phyloP scores from a whole-genome alignment of 2,113 vertebrate species.

The Bos taurus region DNA sequence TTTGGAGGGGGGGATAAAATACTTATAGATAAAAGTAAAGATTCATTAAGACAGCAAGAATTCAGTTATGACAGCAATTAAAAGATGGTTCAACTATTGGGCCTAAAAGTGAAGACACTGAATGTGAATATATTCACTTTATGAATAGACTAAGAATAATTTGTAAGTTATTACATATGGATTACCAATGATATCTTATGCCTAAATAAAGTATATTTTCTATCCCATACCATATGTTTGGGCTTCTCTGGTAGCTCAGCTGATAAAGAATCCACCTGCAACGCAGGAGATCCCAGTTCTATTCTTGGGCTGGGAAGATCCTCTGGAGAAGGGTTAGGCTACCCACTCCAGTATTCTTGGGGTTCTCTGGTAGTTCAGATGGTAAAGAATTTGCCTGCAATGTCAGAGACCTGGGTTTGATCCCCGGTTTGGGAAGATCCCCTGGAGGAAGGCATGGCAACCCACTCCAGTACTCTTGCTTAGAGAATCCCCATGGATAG shows the following conservation, averaged over 20 bases:
- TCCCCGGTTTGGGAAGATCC: not conserved
- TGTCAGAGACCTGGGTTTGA: not conserved
- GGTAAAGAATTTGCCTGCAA: not conserved
- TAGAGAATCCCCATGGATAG: not conserved
- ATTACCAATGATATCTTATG: not conserved
- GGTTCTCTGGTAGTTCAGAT: not conserved
- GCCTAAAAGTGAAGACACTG: not conserved
- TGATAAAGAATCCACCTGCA: not conserved
- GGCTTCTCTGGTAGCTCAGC: not conserved
- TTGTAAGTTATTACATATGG: not conserved
- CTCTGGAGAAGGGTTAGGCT: not conserved
- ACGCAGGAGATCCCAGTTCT: not conserved
- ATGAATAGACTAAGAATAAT: not conserved
- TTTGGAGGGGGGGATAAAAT: not conserved
- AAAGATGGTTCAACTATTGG: not conserved
- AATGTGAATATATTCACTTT: not conserved
- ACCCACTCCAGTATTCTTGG: not conserved
- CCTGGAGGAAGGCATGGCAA: not conserved
- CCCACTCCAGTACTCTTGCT: not conserved
- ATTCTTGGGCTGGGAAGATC: not conserved
- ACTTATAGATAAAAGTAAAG: not conserved
- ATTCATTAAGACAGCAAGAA: not conserved
- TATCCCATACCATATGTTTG: not conserved
- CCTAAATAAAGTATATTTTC: not conserved
- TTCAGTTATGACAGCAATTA: not conserved